Percentiles rank a stretch among this genome's conserved stretches.
These are phyloP conservation scores for Cynopterus sphinx DNA, from an alignment of 2,797 vertebrate genomes.

Conservation along the genomic window DNA sequence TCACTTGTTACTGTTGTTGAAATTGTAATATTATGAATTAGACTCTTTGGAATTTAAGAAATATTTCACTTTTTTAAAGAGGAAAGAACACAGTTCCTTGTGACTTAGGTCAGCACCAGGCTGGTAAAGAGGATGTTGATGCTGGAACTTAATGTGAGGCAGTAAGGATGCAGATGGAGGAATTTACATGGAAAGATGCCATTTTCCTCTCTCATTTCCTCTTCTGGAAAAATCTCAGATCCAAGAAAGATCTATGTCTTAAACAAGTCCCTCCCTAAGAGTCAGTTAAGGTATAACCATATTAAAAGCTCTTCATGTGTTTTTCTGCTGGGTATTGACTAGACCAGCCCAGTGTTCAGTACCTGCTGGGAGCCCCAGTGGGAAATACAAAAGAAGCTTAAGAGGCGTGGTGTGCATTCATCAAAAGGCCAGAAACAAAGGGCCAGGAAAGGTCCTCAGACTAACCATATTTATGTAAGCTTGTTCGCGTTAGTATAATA, in stretches of 20 bases:
- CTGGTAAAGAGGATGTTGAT: neutral
- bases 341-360: neutral
- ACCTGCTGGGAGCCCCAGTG: neutral
- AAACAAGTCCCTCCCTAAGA: neutral
- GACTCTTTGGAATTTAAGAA: neutral
- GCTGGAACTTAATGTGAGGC: neutral
- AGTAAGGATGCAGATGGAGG: neutral
- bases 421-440: neutral
- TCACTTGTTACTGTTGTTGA: neutral
- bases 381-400: neutral
- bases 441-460: neutral
- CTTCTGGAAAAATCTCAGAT: neutral
- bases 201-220: neutral
- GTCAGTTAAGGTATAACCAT: neutral
- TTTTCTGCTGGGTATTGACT: neutral
- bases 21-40: neutral
- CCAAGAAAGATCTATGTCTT: neutral
- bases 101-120: neutral
- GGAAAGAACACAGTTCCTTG: neutral
- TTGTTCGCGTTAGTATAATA: neutral
- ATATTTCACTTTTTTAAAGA: neutral
- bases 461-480: neutral
- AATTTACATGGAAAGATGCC: neutral
- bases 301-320: neutral
- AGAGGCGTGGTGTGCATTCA: accelerated